Percentiles rank a stretch among this genome's conserved stretches.
These are phyloP conservation scores for Lasioglossum lativentre DNA, from an alignment of 2,888 invertebrate species.

Conservation along the genomic window DNA sequence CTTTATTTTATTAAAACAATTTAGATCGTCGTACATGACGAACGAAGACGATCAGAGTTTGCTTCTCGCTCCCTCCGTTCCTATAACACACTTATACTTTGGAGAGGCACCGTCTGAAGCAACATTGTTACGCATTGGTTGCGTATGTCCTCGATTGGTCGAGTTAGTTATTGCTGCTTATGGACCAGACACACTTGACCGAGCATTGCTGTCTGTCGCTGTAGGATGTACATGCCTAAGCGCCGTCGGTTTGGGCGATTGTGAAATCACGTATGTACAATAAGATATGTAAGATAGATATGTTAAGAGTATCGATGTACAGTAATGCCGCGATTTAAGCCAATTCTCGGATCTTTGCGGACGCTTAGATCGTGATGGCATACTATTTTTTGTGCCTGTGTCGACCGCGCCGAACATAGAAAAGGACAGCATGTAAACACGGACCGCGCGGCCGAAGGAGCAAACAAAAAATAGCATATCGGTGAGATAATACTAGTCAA, in stretches of 20 bases:
- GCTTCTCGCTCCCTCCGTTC: constrained; percentile 76
- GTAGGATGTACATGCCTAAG: constrained; percentile 77
- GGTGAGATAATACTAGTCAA: too few species aligned
- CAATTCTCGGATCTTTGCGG: too few species aligned
- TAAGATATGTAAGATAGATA: too few species aligned
- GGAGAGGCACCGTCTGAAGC: constrained; percentile 78
- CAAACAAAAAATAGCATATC: too few species aligned
- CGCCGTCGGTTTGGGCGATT: constrained; percentile 81
- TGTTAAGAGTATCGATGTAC: too few species aligned
- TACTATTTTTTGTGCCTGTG: too few species aligned
- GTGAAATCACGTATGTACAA: constrained; percentile 79
- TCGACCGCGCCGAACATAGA: too few species aligned
- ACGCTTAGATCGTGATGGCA: too few species aligned
- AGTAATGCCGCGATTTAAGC: too few species aligned
- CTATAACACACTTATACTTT: constrained; percentile 82
- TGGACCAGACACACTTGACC: constrained; percentile 77
- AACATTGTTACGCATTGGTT: constrained; percentile 73
- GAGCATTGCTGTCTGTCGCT: constrained; percentile 75
- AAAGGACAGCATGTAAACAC: too few species aligned
- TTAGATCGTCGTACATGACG: constrained; percentile 78
- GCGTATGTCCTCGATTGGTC: constrained; percentile 77
- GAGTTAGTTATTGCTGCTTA: constrained; percentile 81
- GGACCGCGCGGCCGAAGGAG: too few species aligned
- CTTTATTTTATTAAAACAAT: background rate
- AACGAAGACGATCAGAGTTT: constrained; percentile 77